Percentiles rank a stretch among this genome's conserved stretches.
These are phyloP conservation scores for Drosophila rellima DNA, from an alignment of 2,888 invertebrate genomes.

Conservation along the genomic window DNA sequence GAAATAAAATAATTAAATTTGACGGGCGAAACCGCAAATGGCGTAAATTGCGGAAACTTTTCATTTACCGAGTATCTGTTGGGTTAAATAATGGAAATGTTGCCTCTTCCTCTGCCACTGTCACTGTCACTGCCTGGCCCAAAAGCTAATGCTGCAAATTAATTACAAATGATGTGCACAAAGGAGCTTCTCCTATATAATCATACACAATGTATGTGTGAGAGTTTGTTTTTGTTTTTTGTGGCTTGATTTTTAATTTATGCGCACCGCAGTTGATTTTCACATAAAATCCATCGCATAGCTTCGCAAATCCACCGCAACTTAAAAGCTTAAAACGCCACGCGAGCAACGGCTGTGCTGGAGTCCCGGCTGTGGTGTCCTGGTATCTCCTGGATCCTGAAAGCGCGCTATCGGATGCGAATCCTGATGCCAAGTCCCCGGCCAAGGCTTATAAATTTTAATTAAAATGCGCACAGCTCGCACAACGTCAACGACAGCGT, in stretches of 20 bases:
- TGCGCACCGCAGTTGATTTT: conserved; percentile 79
- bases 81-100: conserved; percentile 34
- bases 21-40: conserved; percentile 73
- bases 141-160: conserved; percentile 75
- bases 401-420: conserved; percentile 31
- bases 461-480: conserved; percentile 73
- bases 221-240: conserved; percentile 24
- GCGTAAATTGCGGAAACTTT: conserved; percentile 61
- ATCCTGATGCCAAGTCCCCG: conserved; percentile 65
- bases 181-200: conserved; percentile 23
- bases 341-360: conserved; percentile 26
- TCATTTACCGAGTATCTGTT: conserved; percentile 5
- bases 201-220: conserved; percentile 12
- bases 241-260: conserved; percentile 78
- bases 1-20: conserved; percentile 72
- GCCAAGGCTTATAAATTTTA: conserved; percentile 81
- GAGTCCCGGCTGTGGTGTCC: conserved; percentile 17
- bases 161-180: conserved; percentile 75
- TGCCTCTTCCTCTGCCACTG: background rate
- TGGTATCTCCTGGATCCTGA: conserved; percentile 21
- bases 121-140: background rate
- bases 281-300: conserved; percentile 73
- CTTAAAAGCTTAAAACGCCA: conserved; percentile 80
- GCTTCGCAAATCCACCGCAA: conserved; percentile 75
- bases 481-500: conserved; percentile 41